Percentiles rank a stretch among this genome's conserved stretches.
phyloP scores from a whole-genome alignment of 2,888 invertebrate genomes.

The Magallana nippona region DNA sequence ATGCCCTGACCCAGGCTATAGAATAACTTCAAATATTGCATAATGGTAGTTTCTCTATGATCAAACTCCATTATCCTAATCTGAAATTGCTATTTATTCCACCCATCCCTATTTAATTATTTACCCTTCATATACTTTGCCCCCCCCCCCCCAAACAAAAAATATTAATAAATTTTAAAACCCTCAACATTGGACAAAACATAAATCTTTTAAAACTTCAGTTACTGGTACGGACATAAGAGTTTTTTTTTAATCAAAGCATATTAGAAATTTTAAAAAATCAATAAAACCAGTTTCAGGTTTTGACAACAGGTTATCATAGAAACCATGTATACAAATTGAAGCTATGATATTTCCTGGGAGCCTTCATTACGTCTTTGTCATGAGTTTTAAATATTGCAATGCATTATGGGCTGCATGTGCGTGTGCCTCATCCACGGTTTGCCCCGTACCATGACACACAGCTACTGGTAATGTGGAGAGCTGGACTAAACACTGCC shows the following conservation, averaged over 20 bases:
- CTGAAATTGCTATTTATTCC: not conserved
- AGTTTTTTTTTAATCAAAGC: too few species aligned
- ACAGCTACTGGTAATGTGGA: slow-evolving; percentile 96
- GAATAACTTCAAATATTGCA: slow-evolving; percentile 11
- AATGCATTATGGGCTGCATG: slow-evolving; percentile 94
- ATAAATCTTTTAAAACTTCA: too few species aligned
- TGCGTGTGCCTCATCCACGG: slow-evolving; percentile 91
- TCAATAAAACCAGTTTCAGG: not conserved
- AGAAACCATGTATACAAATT: slow-evolving; percentile 67
- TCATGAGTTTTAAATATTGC: slow-evolving; percentile 96
- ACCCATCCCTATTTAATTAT: too few species aligned
- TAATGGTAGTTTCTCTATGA: not conserved
- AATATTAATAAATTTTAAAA: too few species aligned
- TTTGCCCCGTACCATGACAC: slow-evolving; percentile 91
- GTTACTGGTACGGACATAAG: too few species aligned
- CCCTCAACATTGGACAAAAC: too few species aligned
- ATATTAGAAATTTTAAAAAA: not conserved
- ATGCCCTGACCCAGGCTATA: slow-evolving; percentile 6
- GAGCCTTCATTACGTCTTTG: slow-evolving; percentile 82
- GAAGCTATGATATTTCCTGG: slow-evolving; percentile 77
- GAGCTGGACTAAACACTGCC: slow-evolving; percentile 92
- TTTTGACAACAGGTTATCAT: slow-evolving; percentile 40
- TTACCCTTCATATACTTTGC: too few species aligned
- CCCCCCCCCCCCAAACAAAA: too few species aligned
- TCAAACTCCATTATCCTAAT: not conserved